Evolutionary conservation across 2,888 invertebrate genomes (phyloP), one percentile per base, ranked within the genome.

Genomic region (Cylindroiulus punctatus): DNA sequence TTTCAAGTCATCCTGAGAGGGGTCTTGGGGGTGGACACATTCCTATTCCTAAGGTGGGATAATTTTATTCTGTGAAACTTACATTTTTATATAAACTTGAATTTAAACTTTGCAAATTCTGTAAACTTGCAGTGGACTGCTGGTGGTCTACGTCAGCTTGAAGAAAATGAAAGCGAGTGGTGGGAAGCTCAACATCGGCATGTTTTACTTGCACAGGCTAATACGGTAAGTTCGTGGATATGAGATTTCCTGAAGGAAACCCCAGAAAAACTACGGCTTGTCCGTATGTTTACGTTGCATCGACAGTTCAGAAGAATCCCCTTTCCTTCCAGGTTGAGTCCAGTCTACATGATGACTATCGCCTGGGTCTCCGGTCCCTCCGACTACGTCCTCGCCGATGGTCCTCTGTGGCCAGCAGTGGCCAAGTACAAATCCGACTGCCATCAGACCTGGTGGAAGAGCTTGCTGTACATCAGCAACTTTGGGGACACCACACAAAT

Each of bases 21-120:
- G 3, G 47, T 84, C 7, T 26, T 84, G 26, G 84, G 83, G 17
- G 86, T 86, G 14, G 86, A 86, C 76, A 86, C 86, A n/a, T 86
- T 86, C 42, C 65, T 86, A 52, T 52, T 86, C 40, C 76, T 86
- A 47, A 86, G 86, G 86, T 36, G 22, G 26, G 65, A 10, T 26
- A 22, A 26, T n/a, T 26, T 65, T 65, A 65, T n/a, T 57, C n/a
- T n/a, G n/a, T 17, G 14, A 3, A 17, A 10, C 1, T 44, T 17
- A 52, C n/a, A 10, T 52, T 57, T 14, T 57, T 7, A 22, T n/a
- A n/a, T n/a, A n/a, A n/a, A n/a, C n/a, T n/a, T n/a, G n/a, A n/a
- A n/a, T n/a, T 36, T 36, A 7, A 36, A 36, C 2, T 4, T 36
- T 36, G 7, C 36, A 65, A 65, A 65, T 65, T 19, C 26, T 26